phyloP scores from a whole-genome alignment of 2,113 vertebrate genomes.

The Albula goreensis region DNA sequence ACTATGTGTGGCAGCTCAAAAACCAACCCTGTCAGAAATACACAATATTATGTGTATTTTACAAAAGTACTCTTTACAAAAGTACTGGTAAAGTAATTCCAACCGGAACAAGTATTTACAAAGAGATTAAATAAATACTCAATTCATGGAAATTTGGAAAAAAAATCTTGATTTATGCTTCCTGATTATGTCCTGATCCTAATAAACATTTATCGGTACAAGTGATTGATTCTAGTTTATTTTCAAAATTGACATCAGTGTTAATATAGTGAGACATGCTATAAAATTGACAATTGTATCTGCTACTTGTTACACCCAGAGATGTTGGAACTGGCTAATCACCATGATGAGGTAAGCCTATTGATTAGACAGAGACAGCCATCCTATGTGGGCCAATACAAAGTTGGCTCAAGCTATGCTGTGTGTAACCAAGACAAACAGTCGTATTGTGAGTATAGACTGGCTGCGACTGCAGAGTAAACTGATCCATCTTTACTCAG shows the following conservation, averaged over 20 bases:
- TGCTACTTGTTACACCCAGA: too few species aligned
- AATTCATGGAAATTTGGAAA: too few species aligned
- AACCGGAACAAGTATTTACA: too few species aligned
- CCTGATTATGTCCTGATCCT: too few species aligned
- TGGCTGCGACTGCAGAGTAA: neutral
- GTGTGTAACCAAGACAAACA: neutral
- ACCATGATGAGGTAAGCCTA: neutral
- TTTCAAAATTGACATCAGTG: too few species aligned
- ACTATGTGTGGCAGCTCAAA: neutral
- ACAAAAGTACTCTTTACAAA: neutral
- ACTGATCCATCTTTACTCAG: neutral
- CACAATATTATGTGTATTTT: neutral
- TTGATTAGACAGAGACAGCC: neutral
- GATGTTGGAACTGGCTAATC: too few species aligned
- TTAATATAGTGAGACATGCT: neutral
- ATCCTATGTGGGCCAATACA: neutral
- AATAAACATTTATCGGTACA: too few species aligned
- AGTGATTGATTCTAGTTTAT: too few species aligned
- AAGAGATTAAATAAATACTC: too few species aligned
- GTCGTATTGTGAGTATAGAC: neutral
- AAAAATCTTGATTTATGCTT: too few species aligned
- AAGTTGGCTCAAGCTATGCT: neutral
- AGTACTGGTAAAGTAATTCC: neutral
- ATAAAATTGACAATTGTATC: neutral
- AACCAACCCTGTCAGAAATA: neutral